Percentiles rank a stretch among this genome's conserved stretches.
These are phyloP conservation scores for Andricus curvator DNA, from an alignment of 2,888 invertebrate genomes.

Conservation along the genomic window DNA sequence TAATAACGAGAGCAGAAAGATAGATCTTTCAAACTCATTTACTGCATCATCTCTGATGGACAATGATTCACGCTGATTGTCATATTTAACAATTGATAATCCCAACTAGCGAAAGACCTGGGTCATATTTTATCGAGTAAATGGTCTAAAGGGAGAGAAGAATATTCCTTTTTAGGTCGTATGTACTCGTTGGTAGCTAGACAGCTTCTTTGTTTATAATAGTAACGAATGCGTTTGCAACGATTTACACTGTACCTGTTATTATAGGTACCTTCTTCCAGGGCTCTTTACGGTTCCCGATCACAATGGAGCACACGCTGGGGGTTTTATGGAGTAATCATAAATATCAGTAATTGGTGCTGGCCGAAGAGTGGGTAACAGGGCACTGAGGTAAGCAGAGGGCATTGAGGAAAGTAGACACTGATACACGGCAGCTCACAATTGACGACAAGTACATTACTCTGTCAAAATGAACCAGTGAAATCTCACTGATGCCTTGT, in stretches of 20 bases:
- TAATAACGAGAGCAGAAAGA: background rate
- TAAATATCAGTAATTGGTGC: conserved; percentile 51
- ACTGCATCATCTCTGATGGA: background rate
- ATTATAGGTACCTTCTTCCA: conserved; percentile 47
- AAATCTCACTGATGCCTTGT: too few species aligned
- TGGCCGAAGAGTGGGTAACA: conserved; percentile 10
- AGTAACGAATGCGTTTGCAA: conserved; percentile 31
- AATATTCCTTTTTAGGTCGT: conserved; percentile 36
- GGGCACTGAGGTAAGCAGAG: conserved; percentile 37
- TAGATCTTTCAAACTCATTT: background rate
- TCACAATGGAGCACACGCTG: conserved; percentile 48
- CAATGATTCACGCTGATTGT: conserved; percentile 20
- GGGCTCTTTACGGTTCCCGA: conserved; percentile 45
- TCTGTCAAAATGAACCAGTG: background rate
- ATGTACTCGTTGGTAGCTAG: conserved; percentile 28
- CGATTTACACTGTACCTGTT: conserved; percentile 44
- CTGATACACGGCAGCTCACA: conserved; percentile 42
- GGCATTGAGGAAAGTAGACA: conserved; percentile 41
- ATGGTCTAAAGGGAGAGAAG: conserved; percentile 18
- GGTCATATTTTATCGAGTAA: conserved; percentile 27
- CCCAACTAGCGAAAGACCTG: conserved; percentile 20
- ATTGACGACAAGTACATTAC: conserved; percentile 44
- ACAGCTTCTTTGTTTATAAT: conserved; percentile 39
- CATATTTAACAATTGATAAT: conserved; percentile 30
- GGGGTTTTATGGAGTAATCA: conserved; percentile 49